A percentile compares a stretch with the other conserved stretches of the same genome.
These are phyloP conservation scores for Ochropleura leucogaster DNA, from an alignment of 2,888 invertebrate genomes.

Conservation along the genomic window DNA sequence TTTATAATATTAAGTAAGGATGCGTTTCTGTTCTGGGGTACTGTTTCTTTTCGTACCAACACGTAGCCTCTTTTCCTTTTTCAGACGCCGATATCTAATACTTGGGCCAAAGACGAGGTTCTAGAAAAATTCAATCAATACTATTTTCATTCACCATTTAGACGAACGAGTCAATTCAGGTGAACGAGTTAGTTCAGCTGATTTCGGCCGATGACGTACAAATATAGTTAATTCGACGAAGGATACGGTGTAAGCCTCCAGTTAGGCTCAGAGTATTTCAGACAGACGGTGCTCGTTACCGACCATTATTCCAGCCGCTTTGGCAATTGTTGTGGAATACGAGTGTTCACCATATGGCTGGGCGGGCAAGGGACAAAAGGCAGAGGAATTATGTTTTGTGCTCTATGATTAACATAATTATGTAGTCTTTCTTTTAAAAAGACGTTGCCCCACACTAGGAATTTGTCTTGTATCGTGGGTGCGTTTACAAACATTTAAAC, in stretches of 20 bases:
- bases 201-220: background rate
- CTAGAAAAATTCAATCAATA: too few relatives aligned
- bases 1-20: too few relatives aligned
- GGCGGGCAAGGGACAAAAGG: background rate
- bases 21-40: too few relatives aligned
- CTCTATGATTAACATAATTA: background rate
- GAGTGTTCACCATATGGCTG: background rate
- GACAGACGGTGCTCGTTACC: conserved; percentile 36
- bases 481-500: too few relatives aligned
- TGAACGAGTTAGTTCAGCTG: background rate
- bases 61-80: background rate
- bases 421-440: too few relatives aligned
- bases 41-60: too few relatives aligned
- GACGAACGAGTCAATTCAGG: too few relatives aligned
- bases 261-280: conserved; percentile 11
- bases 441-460: too few relatives aligned
- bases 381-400: background rate
- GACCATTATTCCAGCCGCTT: conserved; percentile 28
- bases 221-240: background rate
- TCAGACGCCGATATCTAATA: background rate
- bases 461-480: too few relatives aligned
- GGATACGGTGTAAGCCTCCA: background rate
- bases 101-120: background rate
- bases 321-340: conserved; percentile 1
- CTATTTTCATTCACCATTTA: too few relatives aligned